phyloP scores from a whole-genome alignment of 2,888 invertebrate species.

The Unio pictorum region DNA sequence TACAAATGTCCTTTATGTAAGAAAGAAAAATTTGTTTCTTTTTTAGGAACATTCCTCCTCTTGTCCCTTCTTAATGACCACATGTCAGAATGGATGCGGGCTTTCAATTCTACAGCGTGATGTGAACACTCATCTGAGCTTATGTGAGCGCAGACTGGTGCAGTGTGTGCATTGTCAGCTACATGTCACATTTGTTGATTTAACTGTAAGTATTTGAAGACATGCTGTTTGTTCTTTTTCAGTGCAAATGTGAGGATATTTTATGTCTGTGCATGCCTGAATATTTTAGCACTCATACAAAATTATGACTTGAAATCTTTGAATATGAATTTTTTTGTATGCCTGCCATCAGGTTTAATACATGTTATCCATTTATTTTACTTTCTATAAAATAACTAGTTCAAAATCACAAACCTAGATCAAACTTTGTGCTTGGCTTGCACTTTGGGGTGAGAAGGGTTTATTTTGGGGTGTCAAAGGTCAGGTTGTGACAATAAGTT shows the following conservation, averaged over 20 bases:
- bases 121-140: slow-evolving; percentile 29
- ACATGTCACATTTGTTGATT: slow-evolving; percentile 34
- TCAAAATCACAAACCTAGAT: too few species aligned
- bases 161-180: slow-evolving; percentile 46
- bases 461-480: too few species aligned
- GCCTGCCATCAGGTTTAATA: too few species aligned
- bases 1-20: too few species aligned
- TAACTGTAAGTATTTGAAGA: slow-evolving; percentile 39
- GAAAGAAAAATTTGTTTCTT: slow-evolving; percentile 2
- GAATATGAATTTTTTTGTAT: too few species aligned
- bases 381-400: too few species aligned
- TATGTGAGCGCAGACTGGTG: slow-evolving; percentile 42
- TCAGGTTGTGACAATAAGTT: too few species aligned
- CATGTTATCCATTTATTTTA: background rate
- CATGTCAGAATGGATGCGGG: slow-evolving; percentile 40
- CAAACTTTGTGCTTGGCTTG: too few species aligned
- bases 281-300: too few species aligned
- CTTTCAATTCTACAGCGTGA: slow-evolving; percentile 17
- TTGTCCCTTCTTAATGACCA: slow-evolving; percentile 28
- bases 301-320: too few species aligned
- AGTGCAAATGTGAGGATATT: background rate
- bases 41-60: slow-evolving; percentile 25
- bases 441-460: too few species aligned
- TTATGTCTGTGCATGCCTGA: background rate
- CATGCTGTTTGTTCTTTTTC: background rate